These are phyloP conservation scores for Trichonephila inaurata DNA, from an alignment of 1,140 invertebrate species.

Conservation along the genomic window DNA sequence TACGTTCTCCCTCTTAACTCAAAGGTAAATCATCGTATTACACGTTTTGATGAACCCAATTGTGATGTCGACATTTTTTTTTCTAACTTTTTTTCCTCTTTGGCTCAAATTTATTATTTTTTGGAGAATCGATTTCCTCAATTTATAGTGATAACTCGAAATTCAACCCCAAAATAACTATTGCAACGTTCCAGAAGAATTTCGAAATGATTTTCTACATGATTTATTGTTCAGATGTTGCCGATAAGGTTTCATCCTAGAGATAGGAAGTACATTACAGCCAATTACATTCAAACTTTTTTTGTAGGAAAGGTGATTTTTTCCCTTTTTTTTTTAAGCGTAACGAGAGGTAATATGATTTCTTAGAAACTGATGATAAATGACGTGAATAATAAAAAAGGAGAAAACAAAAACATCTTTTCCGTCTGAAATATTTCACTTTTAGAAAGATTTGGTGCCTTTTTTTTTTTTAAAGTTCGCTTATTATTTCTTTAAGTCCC, in stretches of 20 bases:
- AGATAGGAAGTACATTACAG: conserved; percentile 29
- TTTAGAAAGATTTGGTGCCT: neutral
- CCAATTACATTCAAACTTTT: conserved; percentile 2
- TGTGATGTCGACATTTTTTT: conserved; percentile 1
- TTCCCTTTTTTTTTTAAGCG: neutral
- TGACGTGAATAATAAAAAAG: neutral
- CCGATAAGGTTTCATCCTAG: conserved; percentile 1
- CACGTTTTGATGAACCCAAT: conserved; percentile 16
- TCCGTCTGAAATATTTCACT: neutral
- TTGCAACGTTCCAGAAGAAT: neutral
- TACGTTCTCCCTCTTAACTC: neutral
- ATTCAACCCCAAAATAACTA: conserved; percentile 16
- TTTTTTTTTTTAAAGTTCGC: neutral
- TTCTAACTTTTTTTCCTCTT: neutral
- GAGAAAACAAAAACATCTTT: neutral
- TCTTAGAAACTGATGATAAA: neutral
- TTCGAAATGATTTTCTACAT: conserved; percentile 24
- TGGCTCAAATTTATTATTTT: neutral
- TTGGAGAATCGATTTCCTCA: neutral
- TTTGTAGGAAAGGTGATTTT: neutral
- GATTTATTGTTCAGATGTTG: conserved; percentile 34
- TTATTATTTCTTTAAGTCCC: neutral
- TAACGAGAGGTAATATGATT: conserved; percentile 8
- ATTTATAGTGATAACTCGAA: neutral
- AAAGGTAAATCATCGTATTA: conserved; percentile 4